Conservation (phyloP, 2,888 invertebrate genomes). For the Sceliomorpha sp. region DNA sequence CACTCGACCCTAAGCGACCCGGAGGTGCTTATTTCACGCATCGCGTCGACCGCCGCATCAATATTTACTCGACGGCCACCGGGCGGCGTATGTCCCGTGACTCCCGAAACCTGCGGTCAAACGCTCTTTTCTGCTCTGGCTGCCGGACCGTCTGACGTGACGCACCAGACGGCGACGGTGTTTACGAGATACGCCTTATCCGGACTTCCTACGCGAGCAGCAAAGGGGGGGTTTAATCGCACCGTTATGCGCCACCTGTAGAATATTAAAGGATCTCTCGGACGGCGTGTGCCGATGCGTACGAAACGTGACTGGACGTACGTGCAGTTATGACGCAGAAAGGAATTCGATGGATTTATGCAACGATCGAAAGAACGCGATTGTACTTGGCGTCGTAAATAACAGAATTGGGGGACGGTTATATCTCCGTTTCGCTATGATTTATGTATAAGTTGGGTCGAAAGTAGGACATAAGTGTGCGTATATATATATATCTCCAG, state of each 20-base stretch:
- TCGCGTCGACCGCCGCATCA: slow-evolving; percentile 18
- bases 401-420: no score
- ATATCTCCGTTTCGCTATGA: no score
- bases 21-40: slow-evolving; percentile 20
- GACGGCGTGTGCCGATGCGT: slow-evolving; percentile 15
- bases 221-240: slow-evolving; percentile 22
- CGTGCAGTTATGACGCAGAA: no score
- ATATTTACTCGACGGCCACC: slow-evolving; percentile 20
- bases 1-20: slow-evolving; percentile 31
- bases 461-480: no score
- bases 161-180: no score
- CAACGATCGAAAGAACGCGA: no score
- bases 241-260: slow-evolving; percentile 38
- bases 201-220: background rate
- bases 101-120: slow-evolving; percentile 24
- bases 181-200: no score
- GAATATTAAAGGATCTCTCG: slow-evolving; percentile 35
- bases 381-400: no score
- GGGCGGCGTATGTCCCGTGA: slow-evolving; percentile 1
- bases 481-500: no score
- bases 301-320: slow-evolving; percentile 14
- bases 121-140: background rate
- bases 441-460: no score
- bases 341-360: no score
- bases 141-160: no score